These are phyloP conservation scores for Hyppa rectilinea DNA, from an alignment of 2,888 invertebrate genomes.

Conservation along the genomic window DNA sequence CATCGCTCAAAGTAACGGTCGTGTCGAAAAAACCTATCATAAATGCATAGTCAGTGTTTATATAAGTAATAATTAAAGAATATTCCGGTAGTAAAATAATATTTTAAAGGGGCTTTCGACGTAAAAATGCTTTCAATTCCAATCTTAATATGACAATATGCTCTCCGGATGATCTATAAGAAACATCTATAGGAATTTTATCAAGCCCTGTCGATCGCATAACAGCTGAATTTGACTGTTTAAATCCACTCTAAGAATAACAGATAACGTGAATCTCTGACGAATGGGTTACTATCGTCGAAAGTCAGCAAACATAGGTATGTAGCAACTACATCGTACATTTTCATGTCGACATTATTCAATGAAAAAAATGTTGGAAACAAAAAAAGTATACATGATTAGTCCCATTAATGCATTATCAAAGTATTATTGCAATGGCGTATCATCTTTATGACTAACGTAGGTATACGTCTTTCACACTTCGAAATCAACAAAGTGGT, in stretches of 20 bases:
- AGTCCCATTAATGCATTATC: background rate
- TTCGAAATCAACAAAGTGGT: slow-evolving; percentile 23
- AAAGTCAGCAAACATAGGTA: background rate
- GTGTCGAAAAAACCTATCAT: background rate
- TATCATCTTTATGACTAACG: slow-evolving; percentile 29
- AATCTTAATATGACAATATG: background rate
- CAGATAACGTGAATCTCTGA: background rate
- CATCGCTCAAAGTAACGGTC: slow-evolving; percentile 31
- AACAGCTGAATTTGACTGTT: background rate
- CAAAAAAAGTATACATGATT: slow-evolving; percentile 12
- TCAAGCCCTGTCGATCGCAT: background rate
- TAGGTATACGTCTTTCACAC: slow-evolving; percentile 14
- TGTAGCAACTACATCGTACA: slow-evolving; percentile 14
- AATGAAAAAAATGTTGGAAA: background rate
- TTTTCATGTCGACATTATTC: background rate
- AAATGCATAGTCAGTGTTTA: slow-evolving; percentile 5
- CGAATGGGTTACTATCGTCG: too few species aligned
- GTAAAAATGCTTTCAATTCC: slow-evolving; percentile 10
- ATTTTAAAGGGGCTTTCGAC: background rate
- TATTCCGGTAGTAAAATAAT: background rate
- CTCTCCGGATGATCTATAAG: background rate
- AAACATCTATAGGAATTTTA: background rate
- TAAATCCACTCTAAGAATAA: background rate
- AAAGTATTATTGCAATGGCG: background rate
- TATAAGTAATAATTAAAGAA: slow-evolving; percentile 12